Percentiles rank a stretch among this genome's conserved stretches.
Conservation (phyloP, 2,888 invertebrate genomes). For the Lithophane socia region DNA sequence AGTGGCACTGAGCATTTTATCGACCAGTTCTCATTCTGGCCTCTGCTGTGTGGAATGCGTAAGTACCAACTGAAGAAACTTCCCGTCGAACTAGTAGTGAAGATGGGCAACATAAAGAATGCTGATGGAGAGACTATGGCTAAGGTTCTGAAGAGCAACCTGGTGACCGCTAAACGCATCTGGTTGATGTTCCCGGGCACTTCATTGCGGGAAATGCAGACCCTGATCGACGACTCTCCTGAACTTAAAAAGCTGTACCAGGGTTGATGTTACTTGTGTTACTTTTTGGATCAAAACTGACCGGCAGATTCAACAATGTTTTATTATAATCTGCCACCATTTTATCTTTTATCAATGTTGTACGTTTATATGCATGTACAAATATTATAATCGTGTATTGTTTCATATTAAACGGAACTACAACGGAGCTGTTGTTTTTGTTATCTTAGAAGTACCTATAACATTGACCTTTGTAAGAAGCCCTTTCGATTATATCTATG, state of each 20-base stretch:
- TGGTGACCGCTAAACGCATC: slow-evolving; percentile 57
- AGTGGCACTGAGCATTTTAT: slow-evolving; percentile 77
- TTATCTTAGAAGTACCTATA: not conserved
- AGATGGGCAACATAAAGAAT: slow-evolving; percentile 77
- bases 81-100: slow-evolving; percentile 70
- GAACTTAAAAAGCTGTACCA: slow-evolving; percentile 61
- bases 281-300: slow-evolving; percentile 36
- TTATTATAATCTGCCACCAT: slow-evolving; percentile 58
- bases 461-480: slow-evolving; percentile 3
- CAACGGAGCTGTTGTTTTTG: slow-evolving; percentile 22
- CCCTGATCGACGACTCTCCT: slow-evolving; percentile 53
- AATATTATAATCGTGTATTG: slow-evolving; percentile 26
- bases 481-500: not conserved
- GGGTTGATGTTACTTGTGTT: slow-evolving; percentile 30
- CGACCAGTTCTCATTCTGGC: slow-evolving; percentile 76
- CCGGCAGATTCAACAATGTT: slow-evolving; percentile 53
- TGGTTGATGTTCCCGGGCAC: slow-evolving; percentile 72
- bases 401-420: slow-evolving; percentile 40
- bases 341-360: slow-evolving; percentile 35
- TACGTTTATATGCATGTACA: slow-evolving; percentile 32
- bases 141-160: slow-evolving; percentile 66
- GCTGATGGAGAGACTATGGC: slow-evolving; percentile 71
- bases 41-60: slow-evolving; percentile 75
- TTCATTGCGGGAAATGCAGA: slow-evolving; percentile 58
- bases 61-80: slow-evolving; percentile 77